Evolutionary conservation across 64 coral and sea anemone species (phyloP).

Genomic region (Pocillopora damicornis): DNA sequence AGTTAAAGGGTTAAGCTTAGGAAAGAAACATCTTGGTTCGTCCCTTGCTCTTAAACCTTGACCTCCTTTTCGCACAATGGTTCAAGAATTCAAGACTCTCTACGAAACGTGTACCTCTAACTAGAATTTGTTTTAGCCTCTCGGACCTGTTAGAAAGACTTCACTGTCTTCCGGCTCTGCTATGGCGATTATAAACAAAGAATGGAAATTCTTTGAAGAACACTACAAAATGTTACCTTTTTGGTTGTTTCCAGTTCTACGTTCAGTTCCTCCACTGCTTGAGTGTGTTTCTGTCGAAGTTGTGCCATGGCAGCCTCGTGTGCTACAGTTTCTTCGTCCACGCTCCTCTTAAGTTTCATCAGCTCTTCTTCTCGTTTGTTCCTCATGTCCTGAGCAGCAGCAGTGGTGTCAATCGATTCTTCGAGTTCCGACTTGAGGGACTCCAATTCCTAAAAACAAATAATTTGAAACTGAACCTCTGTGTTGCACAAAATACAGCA

Average conservation of each 20-base stretch:
- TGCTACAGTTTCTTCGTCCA: conserved; percentile 69
- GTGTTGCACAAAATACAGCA: too few species aligned
- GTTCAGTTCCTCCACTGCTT: conserved; percentile 81
- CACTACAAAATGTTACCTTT: conserved; percentile 54
- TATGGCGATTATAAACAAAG: background rate
- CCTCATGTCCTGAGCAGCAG: conserved; percentile 72
- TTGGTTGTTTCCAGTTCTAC: conserved; percentile 82
- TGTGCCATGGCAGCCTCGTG: conserved; percentile 92
- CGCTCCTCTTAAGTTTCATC: conserved; percentile 83
- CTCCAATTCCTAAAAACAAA: conserved; percentile 74
- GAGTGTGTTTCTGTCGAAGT: conserved; percentile 83
- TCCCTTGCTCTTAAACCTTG: too few species aligned
- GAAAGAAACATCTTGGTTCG: too few species aligned
- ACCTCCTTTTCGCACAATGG: too few species aligned
- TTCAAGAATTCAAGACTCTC: too few species aligned
- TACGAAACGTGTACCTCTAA: too few species aligned
- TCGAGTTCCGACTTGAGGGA: conserved; percentile 86
- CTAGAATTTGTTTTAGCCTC: too few species aligned
- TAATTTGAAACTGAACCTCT: background rate
- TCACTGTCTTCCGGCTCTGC: background rate
- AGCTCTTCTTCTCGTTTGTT: conserved; percentile 87
- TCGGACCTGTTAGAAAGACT: background rate
- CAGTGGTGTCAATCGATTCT: conserved; percentile 95
- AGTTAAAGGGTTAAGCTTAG: too few species aligned
- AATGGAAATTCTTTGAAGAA: background rate